phyloP scores from a whole-genome alignment of 1,140 invertebrate genomes.

The Caenorhabditis tropicalis region DNA sequence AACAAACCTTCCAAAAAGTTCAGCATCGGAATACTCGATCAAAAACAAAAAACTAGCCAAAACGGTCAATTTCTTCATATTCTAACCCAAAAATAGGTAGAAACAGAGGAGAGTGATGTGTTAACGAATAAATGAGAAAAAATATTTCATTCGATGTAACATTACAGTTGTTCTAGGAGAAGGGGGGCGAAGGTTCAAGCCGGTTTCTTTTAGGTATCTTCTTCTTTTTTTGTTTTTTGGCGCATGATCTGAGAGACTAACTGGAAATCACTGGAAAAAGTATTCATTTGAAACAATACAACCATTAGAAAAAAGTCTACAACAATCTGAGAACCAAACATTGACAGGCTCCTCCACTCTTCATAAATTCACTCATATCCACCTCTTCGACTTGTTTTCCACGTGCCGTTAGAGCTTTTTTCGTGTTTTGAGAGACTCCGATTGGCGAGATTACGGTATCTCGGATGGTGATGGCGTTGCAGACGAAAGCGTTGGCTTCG shows the following conservation, averaged over 20 bases:
- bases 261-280: too few species aligned
- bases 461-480: slow-evolving; percentile 67
- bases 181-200: background rate
- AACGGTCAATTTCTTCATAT: background rate
- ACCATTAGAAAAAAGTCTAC: background rate
- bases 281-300: too few species aligned
- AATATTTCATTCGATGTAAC: slow-evolving; percentile 12
- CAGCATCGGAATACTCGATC: background rate
- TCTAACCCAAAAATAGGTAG: background rate
- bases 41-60: background rate
- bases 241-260: background rate
- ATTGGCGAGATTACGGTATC: slow-evolving; percentile 68
- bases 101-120: background rate
- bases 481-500: slow-evolving; percentile 69
- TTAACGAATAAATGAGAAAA: background rate
- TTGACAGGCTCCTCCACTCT: slow-evolving; percentile 71
- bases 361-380: slow-evolving; percentile 72
- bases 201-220: too few species aligned
- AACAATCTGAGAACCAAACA: slow-evolving; percentile 70
- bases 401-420: slow-evolving; percentile 51
- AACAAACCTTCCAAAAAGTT: background rate
- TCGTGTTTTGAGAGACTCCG: slow-evolving; percentile 63
- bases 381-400: slow-evolving; percentile 69
- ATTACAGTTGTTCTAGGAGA: slow-evolving; percentile 4
- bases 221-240: background rate